These are phyloP conservation scores for Iguana delicatissima DNA, from an alignment of 2,797 vertebrate species.

Conservation along the genomic window DNA sequence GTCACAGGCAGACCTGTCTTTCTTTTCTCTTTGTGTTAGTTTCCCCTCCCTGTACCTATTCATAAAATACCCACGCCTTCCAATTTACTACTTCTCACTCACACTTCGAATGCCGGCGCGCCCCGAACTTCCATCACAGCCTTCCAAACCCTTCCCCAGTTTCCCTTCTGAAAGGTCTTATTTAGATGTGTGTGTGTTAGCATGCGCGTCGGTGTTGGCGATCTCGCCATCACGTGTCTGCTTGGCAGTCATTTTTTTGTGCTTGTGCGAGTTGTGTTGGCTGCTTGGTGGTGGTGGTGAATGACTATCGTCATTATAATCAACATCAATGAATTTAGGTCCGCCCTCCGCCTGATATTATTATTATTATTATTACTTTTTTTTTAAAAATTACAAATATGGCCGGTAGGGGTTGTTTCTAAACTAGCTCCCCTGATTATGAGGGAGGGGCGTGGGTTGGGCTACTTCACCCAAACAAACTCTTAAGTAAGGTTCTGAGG, in stretches of 20 bases:
- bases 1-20: conserved; percentile 51
- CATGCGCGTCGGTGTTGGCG: conserved; percentile 58
- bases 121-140: conserved; percentile 62
- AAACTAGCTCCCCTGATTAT: background rate
- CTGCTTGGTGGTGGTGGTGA: conserved; percentile 10
- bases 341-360: too few relatives aligned
- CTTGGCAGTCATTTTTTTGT: conserved; percentile 45
- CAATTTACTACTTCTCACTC: background rate
- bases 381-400: too few relatives aligned
- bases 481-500: background rate
- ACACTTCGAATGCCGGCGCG: conserved; percentile 41
- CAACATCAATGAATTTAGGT: background rate
- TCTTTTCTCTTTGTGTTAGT: conserved; percentile 57
- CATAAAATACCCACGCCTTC: background rate
- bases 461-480: background rate
- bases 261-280: conserved; percentile 8
- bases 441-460: background rate
- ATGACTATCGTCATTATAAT: background rate
- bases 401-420: background rate
- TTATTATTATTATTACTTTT: too few relatives aligned
- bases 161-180: conserved; percentile 64
- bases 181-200: conserved; percentile 50
- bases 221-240: conserved; percentile 73
- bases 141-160: conserved; percentile 43
- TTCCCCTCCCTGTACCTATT: background rate